A percentile compares a stretch with the other conserved stretches of the same genome.
Conservation (phyloP, 1,140 invertebrate species). For the Eufriesea mexicana region DNA sequence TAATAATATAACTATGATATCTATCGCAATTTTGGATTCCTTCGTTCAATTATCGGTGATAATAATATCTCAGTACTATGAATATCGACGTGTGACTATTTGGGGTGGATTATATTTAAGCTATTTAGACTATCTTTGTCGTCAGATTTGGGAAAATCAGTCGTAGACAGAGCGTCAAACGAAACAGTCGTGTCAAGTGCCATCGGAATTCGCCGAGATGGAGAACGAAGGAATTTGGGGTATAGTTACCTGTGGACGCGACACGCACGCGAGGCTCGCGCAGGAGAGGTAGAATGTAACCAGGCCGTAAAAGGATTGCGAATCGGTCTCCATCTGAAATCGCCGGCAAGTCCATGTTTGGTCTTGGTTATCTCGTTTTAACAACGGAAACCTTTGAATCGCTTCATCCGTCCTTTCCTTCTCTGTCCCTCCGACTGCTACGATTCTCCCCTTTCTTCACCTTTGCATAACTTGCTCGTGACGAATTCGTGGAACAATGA, state of each 20-base stretch:
- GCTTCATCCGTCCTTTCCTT: slow-evolving; percentile 13
- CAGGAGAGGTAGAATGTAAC: not conserved
- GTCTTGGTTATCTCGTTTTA: slow-evolving; percentile 42
- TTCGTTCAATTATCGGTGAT: no score
- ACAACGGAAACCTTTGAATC: slow-evolving; percentile 32
- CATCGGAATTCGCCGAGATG: no score
- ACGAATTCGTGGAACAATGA: slow-evolving; percentile 20
- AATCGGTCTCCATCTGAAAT: slow-evolving; percentile 55
- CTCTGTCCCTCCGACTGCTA: not conserved
- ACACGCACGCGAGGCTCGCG: not conserved
- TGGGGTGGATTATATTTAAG: no score
- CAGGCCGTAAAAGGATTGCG: slow-evolving; percentile 52
- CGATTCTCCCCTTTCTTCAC: not conserved
- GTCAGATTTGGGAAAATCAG: no score
- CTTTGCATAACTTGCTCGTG: slow-evolving; percentile 20
- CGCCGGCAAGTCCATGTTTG: slow-evolving; percentile 51
- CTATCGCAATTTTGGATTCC: no score
- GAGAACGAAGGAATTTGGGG: not conserved
- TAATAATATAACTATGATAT: no score
- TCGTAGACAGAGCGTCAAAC: no score
- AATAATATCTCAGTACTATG: no score
- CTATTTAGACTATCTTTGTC: no score
- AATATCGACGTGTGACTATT: no score
- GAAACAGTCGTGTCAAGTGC: no score
- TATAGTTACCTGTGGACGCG: not conserved